Conservation (phyloP, 2,797 vertebrate species). For the Catamblyrhynchus diadema region DNA sequence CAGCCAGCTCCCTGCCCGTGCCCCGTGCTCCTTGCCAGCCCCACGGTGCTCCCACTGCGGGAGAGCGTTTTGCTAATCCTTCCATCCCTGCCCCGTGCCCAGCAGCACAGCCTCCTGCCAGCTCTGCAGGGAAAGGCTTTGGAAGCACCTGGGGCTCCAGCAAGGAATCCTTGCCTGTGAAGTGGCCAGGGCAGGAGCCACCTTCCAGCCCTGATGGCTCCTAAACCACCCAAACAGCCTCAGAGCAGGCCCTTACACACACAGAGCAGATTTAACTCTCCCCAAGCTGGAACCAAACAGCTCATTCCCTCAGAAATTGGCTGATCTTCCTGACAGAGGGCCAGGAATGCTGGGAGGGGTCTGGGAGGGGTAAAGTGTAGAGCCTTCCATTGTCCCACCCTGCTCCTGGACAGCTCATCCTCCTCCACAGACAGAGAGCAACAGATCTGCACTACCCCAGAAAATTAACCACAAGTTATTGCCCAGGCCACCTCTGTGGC, state of each 20-base stretch:
- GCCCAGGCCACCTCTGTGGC: background rate
- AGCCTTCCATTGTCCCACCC: background rate
- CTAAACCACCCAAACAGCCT: background rate
- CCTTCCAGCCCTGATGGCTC: background rate
- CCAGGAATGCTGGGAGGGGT: background rate
- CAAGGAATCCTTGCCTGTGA: background rate
- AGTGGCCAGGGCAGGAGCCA: rapidly evolving
- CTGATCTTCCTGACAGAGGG: background rate
- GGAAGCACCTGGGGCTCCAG: background rate
- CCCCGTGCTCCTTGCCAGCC: background rate
- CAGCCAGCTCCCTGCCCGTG: background rate
- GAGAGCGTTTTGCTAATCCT: slow-evolving; percentile 16
- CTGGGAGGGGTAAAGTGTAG: background rate
- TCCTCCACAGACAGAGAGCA: background rate
- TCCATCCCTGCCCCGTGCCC: background rate
- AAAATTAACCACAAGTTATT: background rate
- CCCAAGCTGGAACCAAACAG: background rate
- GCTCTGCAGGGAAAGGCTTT: background rate
- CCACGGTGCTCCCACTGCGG: background rate
- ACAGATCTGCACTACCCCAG: background rate
- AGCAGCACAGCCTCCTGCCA: background rate
- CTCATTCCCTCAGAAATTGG: background rate
- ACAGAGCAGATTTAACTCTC: background rate
- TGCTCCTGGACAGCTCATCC: background rate
- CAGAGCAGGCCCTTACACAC: background rate